Conservation (phyloP, 2,888 invertebrate genomes). For the Chouioia cunea region DNA sequence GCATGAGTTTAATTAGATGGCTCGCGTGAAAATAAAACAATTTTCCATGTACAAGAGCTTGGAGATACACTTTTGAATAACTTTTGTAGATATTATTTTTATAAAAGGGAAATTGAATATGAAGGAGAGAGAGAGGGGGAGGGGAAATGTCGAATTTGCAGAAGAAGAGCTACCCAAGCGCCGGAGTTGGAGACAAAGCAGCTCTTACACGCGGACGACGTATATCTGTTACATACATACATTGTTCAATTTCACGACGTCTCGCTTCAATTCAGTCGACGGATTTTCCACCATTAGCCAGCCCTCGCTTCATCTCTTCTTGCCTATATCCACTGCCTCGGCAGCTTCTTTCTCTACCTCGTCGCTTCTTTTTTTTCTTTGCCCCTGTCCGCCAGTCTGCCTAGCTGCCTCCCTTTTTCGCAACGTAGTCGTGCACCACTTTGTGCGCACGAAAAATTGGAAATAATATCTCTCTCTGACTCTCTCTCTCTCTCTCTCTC, state of each 20-base stretch:
- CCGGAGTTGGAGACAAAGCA: background rate
- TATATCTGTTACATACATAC: constrained; percentile 64
- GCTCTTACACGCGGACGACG: constrained; percentile 2
- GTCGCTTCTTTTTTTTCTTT: constrained; percentile 23
- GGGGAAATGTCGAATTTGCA: constrained; percentile 22
- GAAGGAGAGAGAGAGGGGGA: constrained; percentile 7
- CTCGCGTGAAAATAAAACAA: too few relatives aligned
- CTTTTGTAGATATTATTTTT: constrained; percentile 29
- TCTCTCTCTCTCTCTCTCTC: constrained; percentile 55
- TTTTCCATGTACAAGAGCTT: too few relatives aligned
- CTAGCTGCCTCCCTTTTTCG: constrained; percentile 43
- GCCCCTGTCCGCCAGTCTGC: constrained; percentile 32
- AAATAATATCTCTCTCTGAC: constrained; percentile 61
- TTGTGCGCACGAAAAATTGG: constrained; percentile 66
- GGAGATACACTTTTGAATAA: background rate
- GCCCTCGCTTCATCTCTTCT: constrained; percentile 54
- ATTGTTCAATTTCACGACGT: constrained; percentile 67
- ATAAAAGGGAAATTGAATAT: constrained; percentile 43
- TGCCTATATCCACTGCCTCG: constrained; percentile 30
- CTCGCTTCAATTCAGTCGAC: constrained; percentile 66
- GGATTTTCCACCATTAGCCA: constrained; percentile 66
- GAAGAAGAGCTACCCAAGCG: constrained; percentile 24
- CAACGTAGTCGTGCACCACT: constrained; percentile 58
- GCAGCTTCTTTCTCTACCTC: constrained; percentile 38
- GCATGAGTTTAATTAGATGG: too few relatives aligned